These are phyloP conservation scores for Sinocyclocheilus rhinocerous DNA, from an alignment of 2,113 vertebrate genomes.

Conservation along the genomic window DNA sequence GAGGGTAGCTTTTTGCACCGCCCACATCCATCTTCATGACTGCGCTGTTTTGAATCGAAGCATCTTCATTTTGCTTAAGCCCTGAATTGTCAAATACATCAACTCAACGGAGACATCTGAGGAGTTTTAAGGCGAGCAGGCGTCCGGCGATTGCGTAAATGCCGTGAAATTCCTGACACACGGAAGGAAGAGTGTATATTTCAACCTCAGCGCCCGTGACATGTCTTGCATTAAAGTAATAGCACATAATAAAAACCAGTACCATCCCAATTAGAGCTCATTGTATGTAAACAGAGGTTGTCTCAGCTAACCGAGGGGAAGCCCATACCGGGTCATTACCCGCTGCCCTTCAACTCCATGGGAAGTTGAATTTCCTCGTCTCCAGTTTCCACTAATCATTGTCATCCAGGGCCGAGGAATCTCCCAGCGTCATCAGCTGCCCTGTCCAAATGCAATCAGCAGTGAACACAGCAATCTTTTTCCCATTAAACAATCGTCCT, in stretches of 20 bases:
- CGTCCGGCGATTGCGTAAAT: neutral
- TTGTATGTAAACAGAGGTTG: constrained; percentile 54
- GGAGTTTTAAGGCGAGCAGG: neutral
- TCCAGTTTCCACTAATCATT: constrained; percentile 82
- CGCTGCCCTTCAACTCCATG: constrained; percentile 51
- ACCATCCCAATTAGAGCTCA: constrained; percentile 46
- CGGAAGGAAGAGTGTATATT: constrained; percentile 11
- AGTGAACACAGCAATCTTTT: constrained; percentile 81
- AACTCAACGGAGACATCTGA: neutral
- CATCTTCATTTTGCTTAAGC: neutral
- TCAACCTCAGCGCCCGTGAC: neutral
- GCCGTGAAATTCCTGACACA: neutral
- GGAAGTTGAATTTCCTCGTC: constrained; percentile 77
- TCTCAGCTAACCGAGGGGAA: constrained; percentile 52
- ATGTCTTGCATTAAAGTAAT: constrained; percentile 38
- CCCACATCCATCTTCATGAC: constrained; percentile 11
- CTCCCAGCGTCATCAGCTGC: constrained; percentile 77
- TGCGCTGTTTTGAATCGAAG: neutral
- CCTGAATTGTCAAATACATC: constrained; percentile 9
- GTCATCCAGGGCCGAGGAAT: constrained; percentile 66
- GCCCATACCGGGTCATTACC: constrained; percentile 70
- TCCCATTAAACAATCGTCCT: constrained; percentile 79
- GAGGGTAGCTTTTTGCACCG: neutral
- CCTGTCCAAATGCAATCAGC: constrained; percentile 76
- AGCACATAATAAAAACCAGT: constrained; percentile 38